Evolutionary conservation across 2,113 vertebrate species (phyloP).

Genomic region (Bufo gargarizans): DNA sequence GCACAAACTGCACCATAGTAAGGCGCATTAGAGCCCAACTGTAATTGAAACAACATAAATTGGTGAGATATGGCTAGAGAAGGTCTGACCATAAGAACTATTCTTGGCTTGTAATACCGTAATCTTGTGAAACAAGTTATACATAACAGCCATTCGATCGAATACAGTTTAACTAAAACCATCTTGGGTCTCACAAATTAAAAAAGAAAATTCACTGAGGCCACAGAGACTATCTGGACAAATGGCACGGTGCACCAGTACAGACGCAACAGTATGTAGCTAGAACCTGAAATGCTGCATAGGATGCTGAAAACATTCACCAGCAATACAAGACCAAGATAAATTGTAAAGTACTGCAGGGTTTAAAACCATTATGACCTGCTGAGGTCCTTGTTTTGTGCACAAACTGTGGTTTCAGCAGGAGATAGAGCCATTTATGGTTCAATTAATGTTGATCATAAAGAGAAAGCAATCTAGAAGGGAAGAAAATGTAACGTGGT

Average conservation of each 20-base stretch:
- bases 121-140: neutral
- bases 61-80: neutral
- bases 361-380: no score
- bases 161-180: neutral
- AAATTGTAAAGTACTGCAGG: no score
- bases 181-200: no score
- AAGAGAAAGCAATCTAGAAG: no score
- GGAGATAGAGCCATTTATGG: no score
- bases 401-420: no score
- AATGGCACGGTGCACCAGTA: neutral
- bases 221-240: no score
- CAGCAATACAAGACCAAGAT: no score
- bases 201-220: neutral
- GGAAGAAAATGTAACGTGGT: no score
- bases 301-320: no score
- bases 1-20: constrained; percentile 94
- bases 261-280: neutral
- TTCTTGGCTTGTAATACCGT: neutral
- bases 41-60: constrained; percentile 57
- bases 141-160: neutral
- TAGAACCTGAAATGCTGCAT: neutral
- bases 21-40: constrained; percentile 98
- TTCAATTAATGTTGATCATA: no score
- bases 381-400: no score
- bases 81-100: neutral